These are phyloP conservation scores for Pterostichus niger DNA, from an alignment of 2,888 invertebrate genomes.

Conservation along the genomic window DNA sequence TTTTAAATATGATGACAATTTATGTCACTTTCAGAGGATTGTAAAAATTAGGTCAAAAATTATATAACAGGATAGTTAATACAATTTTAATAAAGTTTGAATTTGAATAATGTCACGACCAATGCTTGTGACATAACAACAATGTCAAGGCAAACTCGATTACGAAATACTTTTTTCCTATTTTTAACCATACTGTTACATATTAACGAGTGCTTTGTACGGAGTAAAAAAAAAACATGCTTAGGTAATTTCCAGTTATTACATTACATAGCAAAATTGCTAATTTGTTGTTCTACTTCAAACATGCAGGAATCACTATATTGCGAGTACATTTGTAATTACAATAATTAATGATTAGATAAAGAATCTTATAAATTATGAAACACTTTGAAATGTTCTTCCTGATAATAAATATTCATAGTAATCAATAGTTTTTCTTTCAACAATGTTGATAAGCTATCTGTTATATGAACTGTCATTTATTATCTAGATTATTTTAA, in stretches of 20 bases:
- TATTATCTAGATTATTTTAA: too few relatives aligned
- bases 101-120: slow-evolving; percentile 32
- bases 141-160: slow-evolving; percentile 46
- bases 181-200: too few relatives aligned
- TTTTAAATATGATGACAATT: too few relatives aligned
- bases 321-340: not conserved
- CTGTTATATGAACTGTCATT: too few relatives aligned
- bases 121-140: slow-evolving; percentile 6
- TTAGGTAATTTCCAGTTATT: too few relatives aligned
- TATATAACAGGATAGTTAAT: not conserved
- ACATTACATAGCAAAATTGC: too few relatives aligned
- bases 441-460: too few relatives aligned
- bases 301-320: too few relatives aligned
- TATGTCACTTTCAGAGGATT: not conserved
- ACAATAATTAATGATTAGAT: not conserved
- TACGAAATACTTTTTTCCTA: not conserved
- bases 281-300: too few relatives aligned
- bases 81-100: slow-evolving; percentile 1
- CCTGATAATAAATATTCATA: slow-evolving; percentile 38
- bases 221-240: too few relatives aligned
- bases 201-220: too few relatives aligned
- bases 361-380: not conserved
- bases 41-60: slow-evolving; percentile 7
- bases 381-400: slow-evolving; percentile 45
- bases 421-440: too few relatives aligned